Conservation (phyloP, 2,888 invertebrate genomes). For the Trichacis sp. region DNA sequence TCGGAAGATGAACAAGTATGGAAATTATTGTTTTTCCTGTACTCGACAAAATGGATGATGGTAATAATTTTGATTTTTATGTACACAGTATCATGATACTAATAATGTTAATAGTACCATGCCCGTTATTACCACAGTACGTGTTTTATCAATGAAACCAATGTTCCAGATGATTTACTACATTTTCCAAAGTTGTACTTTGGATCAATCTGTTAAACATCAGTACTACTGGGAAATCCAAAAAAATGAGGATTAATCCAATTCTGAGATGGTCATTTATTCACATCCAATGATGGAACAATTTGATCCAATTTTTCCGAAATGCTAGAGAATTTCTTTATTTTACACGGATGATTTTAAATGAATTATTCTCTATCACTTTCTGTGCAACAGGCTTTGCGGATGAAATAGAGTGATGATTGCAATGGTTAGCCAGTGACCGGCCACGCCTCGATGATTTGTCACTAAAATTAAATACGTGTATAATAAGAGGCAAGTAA, state of each 20-base stretch:
- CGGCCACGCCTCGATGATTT: no score
- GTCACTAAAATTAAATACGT: no score
- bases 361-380: neutral
- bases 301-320: slow-evolving; percentile 47
- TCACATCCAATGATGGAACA: slow-evolving; percentile 50
- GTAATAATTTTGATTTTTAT: slow-evolving; percentile 35
- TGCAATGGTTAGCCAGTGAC: no score
- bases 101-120: no score
- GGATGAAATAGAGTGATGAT: no score
- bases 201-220: slow-evolving; percentile 36
- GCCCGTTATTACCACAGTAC: no score
- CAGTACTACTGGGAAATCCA: neutral
- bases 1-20: neutral
- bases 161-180: slow-evolving; percentile 45
- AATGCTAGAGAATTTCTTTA: slow-evolving; percentile 36
- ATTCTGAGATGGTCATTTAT: slow-evolving; percentile 41
- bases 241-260: neutral
- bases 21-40: slow-evolving; percentile 7
- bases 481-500: no score
- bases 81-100: no score
- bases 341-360: slow-evolving; percentile 23
- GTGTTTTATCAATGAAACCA: no score
- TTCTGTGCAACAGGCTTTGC: no score
- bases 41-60: slow-evolving; percentile 31
- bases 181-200: slow-evolving; percentile 30